Evolutionary conservation across 2,888 invertebrate species (phyloP).

Genomic region (Parnassius orleans): DNA sequence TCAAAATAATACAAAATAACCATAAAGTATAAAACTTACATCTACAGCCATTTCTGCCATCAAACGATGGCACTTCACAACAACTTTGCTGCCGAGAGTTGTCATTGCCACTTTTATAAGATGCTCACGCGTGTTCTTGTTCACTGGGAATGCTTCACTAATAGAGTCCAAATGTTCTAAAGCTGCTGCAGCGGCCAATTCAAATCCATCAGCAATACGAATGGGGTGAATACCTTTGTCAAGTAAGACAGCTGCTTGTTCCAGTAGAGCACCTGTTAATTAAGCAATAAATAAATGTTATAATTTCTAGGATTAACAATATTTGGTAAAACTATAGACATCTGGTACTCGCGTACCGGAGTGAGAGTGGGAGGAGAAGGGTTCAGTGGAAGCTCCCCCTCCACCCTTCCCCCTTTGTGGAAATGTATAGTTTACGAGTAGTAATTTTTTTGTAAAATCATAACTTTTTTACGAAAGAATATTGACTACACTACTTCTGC

Average conservation of each 20-base stretch:
- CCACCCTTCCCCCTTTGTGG: no score
- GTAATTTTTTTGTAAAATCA: no score
- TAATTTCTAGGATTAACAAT: no score
- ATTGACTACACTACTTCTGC: no score
- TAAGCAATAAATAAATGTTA: neutral
- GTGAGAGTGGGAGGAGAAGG: no score
- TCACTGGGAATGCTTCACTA: slow-evolving; percentile 94
- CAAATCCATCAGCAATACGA: slow-evolving; percentile 99
- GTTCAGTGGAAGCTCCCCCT: no score
- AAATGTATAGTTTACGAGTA: no score
- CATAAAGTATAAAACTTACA: slow-evolving; percentile 45
- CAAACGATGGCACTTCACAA: slow-evolving; percentile 97
- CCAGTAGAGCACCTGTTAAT: slow-evolving; percentile 90
- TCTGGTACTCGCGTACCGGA: no score
- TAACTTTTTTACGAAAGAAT: no score
- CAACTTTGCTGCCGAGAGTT: slow-evolving; percentile 98
- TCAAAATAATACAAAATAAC: no score
- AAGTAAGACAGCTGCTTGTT: slow-evolving; percentile 94
- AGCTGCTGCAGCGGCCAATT: slow-evolving; percentile 95
- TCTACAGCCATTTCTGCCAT: slow-evolving; percentile 99
- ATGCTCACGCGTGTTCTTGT: slow-evolving; percentile 90
- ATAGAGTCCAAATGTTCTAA: slow-evolving; percentile 92
- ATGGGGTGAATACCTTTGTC: slow-evolving; percentile 99
- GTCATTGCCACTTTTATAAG: slow-evolving; percentile 98
- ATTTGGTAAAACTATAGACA: neutral